These are phyloP conservation scores for Aplidium turbinatum DNA, from an alignment of 23 tunicate species.

Conservation along the genomic window DNA sequence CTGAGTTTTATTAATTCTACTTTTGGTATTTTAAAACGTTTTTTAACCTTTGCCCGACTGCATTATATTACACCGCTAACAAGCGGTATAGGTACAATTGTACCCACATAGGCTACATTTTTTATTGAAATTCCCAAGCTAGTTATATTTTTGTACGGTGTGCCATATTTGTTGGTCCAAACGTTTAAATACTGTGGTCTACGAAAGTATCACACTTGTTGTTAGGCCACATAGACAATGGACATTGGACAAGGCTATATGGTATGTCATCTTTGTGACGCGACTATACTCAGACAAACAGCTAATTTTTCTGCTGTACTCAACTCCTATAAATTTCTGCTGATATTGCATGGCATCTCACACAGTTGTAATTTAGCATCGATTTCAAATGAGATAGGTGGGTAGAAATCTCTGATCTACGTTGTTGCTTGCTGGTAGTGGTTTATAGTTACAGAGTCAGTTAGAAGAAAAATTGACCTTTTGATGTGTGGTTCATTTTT, in stretches of 20 bases:
- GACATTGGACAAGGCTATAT: background rate
- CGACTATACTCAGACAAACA: slow-evolving; percentile 1
- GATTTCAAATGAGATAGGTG: slow-evolving; percentile 4
- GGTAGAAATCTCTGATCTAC: no score
- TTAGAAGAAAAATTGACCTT: no score
- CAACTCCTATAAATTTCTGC: background rate
- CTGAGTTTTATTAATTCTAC: no score
- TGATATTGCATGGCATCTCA: slow-evolving; percentile 4
- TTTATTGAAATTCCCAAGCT: no score
- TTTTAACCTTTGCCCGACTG: background rate
- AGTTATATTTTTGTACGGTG: slow-evolving; percentile 7
- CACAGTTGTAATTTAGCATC: background rate
- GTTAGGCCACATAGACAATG: slow-evolving; percentile 1
- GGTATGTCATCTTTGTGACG: background rate
- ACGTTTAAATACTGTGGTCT: background rate
- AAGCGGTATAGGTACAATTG: no score
- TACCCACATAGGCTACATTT: no score
- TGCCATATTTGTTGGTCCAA: background rate
- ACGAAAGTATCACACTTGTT: slow-evolving; percentile 2
- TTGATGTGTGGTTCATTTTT: no score
- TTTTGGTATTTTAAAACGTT: no score
- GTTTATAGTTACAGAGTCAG: background rate
- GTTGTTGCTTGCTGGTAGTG: background rate
- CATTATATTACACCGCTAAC: no score
- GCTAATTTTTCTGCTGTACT: background rate